Percentiles rank a stretch among this genome's conserved stretches.
These are phyloP conservation scores for Dexiosoma caninum DNA, from an alignment of 2,888 invertebrate species.

Conservation along the genomic window DNA sequence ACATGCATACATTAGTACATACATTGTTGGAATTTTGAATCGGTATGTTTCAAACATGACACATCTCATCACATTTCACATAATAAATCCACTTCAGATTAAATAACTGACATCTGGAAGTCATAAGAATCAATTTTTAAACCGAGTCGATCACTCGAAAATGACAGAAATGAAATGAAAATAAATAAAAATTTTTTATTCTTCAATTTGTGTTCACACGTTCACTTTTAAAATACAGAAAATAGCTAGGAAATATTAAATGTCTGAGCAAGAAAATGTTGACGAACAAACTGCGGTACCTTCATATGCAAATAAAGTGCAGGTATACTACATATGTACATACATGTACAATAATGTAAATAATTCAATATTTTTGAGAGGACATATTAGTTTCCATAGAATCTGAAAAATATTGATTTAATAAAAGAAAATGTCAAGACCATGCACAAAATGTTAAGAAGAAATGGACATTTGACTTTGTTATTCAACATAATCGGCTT, in stretches of 20 bases:
- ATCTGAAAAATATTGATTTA: conserved; percentile 25
- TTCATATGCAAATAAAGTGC: not conserved
- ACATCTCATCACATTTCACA: no score
- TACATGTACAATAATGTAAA: not conserved
- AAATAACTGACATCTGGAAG: no score
- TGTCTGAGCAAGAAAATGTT: not conserved
- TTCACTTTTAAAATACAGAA: not conserved
- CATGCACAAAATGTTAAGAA: no score
- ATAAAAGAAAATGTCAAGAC: not conserved
- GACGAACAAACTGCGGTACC: not conserved
- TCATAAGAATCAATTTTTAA: no score
- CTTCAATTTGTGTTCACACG: not conserved
- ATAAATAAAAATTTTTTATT: not conserved
- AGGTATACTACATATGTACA: not conserved
- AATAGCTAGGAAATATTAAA: not conserved
- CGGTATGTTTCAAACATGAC: no score
- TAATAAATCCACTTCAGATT: no score
- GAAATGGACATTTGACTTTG: not conserved
- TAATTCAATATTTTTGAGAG: not conserved
- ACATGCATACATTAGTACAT: no score
- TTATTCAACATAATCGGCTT: not conserved
- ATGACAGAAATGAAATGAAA: not conserved
- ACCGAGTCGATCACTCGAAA: no score
- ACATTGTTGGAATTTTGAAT: no score
- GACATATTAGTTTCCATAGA: conserved; percentile 12